Percentiles rank a stretch among this genome's conserved stretches.
Evolutionary conservation across 2,797 vertebrate species (phyloP).

Genomic region (Margarornis squamiger): DNA sequence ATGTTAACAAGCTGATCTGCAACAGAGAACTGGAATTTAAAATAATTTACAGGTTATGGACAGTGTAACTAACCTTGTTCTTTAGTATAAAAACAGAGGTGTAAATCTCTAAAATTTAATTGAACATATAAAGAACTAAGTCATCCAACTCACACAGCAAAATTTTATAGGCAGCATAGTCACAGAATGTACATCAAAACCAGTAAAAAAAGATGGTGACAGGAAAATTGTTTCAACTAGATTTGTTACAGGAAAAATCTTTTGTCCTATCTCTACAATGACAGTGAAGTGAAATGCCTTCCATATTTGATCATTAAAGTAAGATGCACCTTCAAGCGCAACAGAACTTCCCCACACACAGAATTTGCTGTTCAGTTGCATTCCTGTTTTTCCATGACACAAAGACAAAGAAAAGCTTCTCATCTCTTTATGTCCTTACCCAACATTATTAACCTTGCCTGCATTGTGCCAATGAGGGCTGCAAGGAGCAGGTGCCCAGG

Average conservation of each 20-base stretch:
- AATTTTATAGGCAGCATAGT: constrained; percentile 29
- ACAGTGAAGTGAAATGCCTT: background rate
- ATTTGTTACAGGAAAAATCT: background rate
- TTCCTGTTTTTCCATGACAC: background rate
- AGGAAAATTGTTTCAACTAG: background rate
- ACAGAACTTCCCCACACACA: background rate
- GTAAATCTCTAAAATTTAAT: constrained; percentile 2
- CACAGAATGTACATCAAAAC: constrained; percentile 34
- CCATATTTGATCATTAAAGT: background rate
- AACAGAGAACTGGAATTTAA: background rate
- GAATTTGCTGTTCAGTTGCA: background rate
- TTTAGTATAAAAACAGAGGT: background rate
- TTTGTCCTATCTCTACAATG: background rate
- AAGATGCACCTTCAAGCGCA: background rate
- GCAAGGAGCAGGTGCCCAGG: background rate
- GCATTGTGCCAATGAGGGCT: background rate
- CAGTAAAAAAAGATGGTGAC: constrained; percentile 31
- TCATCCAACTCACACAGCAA: background rate
- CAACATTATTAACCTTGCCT: background rate
- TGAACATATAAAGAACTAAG: constrained; percentile 15
- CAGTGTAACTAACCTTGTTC: background rate
- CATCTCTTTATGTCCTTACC: background rate
- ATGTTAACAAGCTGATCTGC: background rate
- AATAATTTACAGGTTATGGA: background rate
- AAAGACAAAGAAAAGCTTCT: background rate